Percentiles rank a stretch among this genome's conserved stretches.
phyloP scores from a whole-genome alignment of 2,797 vertebrate species.

The Smutsia gigantea region DNA sequence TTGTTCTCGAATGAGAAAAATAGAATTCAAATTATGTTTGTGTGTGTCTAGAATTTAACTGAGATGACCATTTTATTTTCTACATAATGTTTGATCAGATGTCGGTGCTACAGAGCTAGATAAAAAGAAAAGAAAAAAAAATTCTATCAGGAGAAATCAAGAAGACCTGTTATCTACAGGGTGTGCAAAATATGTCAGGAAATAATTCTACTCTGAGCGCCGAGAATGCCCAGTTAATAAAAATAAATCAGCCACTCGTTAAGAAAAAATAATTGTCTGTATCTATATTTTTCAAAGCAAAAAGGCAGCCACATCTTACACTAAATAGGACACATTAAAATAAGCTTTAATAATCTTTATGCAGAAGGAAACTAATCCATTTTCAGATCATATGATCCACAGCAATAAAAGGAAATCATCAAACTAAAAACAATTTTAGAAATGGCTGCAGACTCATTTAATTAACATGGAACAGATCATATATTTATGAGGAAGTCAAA shows the following conservation, averaged over 20 bases:
- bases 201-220: conserved; percentile 61
- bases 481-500: conserved; percentile 90
- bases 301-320: conserved; percentile 78
- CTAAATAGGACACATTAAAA: conserved; percentile 80
- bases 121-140: conserved; percentile 67
- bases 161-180: conserved; percentile 61
- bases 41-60: conserved; percentile 62
- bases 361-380: conserved; percentile 86
- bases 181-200: conserved; percentile 68
- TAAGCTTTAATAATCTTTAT: conserved; percentile 83
- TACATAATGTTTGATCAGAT: conserved; percentile 64
- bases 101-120: conserved; percentile 35
- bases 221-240: conserved; percentile 71
- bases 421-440: conserved; percentile 85
- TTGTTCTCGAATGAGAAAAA: conserved; percentile 61
- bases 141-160: conserved; percentile 72
- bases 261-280: conserved; percentile 75
- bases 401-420: conserved; percentile 83
- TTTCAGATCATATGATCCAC: conserved; percentile 85
- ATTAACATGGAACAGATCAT: conserved; percentile 90
- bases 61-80: conserved; percentile 76
- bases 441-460: conserved; percentile 86
- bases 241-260: conserved; percentile 74
- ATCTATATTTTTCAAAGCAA: conserved; percentile 79
- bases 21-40: conserved; percentile 62